Evolutionary conservation across 2,888 invertebrate species (phyloP), one percentile per base, ranked within the genome.

Genomic region (Drosophila rubida): DNA sequence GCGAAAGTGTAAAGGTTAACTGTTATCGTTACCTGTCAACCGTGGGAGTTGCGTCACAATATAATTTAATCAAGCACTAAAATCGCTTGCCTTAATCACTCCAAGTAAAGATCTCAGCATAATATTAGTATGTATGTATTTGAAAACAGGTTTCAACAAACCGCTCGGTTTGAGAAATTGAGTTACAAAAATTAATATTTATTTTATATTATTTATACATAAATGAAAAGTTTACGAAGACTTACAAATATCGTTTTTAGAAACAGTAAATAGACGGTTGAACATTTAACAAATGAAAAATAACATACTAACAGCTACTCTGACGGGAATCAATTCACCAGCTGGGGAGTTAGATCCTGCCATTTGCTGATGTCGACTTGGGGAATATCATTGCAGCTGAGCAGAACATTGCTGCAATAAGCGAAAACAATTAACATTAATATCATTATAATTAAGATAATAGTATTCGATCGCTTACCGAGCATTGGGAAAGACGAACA

Each of bases 321-420:
- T 23, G 11, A n/a, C n/a, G 19, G 0, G 11, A 7, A 27, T 62
- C 55, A 69, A 27, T 58, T 35, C 1, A 62, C 57, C 46, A 80
- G 41, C 23, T 84, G 75, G 7, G 81, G 77, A 48, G 60, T 66
- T 2, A 80, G 45, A 35, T 87, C 86, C 50, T 87, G 87, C 91
- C 91, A 90, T 44, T 87, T 82, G 54, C 49, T 74, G 2, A 90
- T 75, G 23, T 90, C 80, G 0, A 89, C 16, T 63, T 87, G 88
- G 0, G 86, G 87, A 41, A 90, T 71, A 2, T 71, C 61, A 5
- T 83, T 74, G 63, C 90, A 90, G 53, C 48, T 83, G 11, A 65
- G 9, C 44, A 90, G 69, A 22, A 25, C 27, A 57, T 90, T 90
- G 14, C 91, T 90, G 60, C 0, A 50, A 13, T n/a, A 22, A 41